A percentile compares a stretch with the other conserved stretches of the same genome.
These are phyloP conservation scores for Mallateleia sp. DNA, from an alignment of 2,888 invertebrate species.

Conservation along the genomic window DNA sequence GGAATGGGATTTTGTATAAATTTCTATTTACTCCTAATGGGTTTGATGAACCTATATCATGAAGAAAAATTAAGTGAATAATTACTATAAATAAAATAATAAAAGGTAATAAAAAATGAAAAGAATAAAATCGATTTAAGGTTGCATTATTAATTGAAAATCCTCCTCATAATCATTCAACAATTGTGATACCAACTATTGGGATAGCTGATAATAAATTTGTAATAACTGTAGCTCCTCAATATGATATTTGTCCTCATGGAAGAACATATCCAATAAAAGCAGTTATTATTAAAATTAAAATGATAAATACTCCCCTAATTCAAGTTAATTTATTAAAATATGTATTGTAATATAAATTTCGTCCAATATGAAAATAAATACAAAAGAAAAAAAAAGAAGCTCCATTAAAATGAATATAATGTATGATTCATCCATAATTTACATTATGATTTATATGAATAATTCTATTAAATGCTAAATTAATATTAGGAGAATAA, in stretches of 20 bases:
- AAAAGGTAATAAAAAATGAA: slow-evolving; percentile 94
- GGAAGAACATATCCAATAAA: slow-evolving; percentile 95
- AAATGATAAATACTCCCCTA: slow-evolving; percentile 92
- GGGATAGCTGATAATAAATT: slow-evolving; percentile 94
- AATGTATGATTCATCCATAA: slow-evolving; percentile 92
- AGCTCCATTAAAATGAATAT: slow-evolving; percentile 93
- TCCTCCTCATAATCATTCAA: slow-evolving; percentile 94
- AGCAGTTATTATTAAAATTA: slow-evolving; percentile 93
- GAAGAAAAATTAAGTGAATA: slow-evolving; percentile 92
- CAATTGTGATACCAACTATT: slow-evolving; percentile 92
- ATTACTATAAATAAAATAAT: slow-evolving; percentile 91
- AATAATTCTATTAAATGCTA: slow-evolving; percentile 92
- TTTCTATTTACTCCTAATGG: slow-evolving; percentile 92
- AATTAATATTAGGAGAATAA: slow-evolving; percentile 91
- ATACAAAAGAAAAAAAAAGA: slow-evolving; percentile 94
- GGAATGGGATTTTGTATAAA: slow-evolving; percentile 93
- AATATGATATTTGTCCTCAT: slow-evolving; percentile 95
- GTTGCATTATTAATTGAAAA: slow-evolving; percentile 94
- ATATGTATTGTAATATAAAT: slow-evolving; percentile 91
- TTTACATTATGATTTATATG: slow-evolving; percentile 94
- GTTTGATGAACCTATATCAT: slow-evolving; percentile 93
- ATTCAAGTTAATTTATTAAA: slow-evolving; percentile 92
- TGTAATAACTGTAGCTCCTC: slow-evolving; percentile 95
- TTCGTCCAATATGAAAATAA: slow-evolving; percentile 93
- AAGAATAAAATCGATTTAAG: slow-evolving; percentile 94